These are phyloP conservation scores for Amblyteles armatorius DNA, from an alignment of 2,888 invertebrate species.

Conservation along the genomic window DNA sequence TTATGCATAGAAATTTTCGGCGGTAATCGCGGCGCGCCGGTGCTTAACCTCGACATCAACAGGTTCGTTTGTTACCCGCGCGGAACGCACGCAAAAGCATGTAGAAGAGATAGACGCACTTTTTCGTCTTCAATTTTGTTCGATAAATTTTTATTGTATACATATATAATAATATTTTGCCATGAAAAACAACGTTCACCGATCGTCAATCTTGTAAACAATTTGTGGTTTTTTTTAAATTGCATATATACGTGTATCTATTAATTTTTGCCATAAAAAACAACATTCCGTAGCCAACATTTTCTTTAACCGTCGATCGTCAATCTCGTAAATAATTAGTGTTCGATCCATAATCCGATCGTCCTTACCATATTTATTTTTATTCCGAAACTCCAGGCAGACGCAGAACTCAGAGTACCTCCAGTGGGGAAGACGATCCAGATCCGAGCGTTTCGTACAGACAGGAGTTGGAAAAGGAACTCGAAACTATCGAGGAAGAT, in stretches of 20 bases:
- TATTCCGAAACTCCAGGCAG: slow-evolving; percentile 25
- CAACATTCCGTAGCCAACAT: too few species aligned
- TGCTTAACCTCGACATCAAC: neutral
- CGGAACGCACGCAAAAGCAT: neutral
- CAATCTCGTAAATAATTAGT: neutral
- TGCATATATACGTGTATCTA: too few species aligned
- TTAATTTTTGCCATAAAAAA: too few species aligned
- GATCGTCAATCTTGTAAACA: neutral
- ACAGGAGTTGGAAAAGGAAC: slow-evolving; percentile 68
- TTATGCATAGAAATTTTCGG: slow-evolving; percentile 1
- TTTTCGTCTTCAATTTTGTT: too few species aligned
- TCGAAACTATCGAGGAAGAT: slow-evolving; percentile 72
- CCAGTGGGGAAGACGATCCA: slow-evolving; percentile 16
- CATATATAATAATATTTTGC: too few species aligned
- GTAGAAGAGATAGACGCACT: neutral
- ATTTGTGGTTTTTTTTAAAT: too few species aligned
- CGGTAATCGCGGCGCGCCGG: neutral
- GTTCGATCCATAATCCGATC: neutral
- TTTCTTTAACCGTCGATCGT: too few species aligned
- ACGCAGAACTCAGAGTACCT: slow-evolving; percentile 22
- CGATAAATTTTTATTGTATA: neutral
- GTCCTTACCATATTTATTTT: neutral
- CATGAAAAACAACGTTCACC: too few species aligned
- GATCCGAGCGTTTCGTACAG: slow-evolving; percentile 34
- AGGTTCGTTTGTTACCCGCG: neutral